Evolutionary conservation across 2,797 vertebrate genomes (phyloP), one percentile per base, ranked within the genome.

Genomic region (Epinephelus awoara): DNA sequence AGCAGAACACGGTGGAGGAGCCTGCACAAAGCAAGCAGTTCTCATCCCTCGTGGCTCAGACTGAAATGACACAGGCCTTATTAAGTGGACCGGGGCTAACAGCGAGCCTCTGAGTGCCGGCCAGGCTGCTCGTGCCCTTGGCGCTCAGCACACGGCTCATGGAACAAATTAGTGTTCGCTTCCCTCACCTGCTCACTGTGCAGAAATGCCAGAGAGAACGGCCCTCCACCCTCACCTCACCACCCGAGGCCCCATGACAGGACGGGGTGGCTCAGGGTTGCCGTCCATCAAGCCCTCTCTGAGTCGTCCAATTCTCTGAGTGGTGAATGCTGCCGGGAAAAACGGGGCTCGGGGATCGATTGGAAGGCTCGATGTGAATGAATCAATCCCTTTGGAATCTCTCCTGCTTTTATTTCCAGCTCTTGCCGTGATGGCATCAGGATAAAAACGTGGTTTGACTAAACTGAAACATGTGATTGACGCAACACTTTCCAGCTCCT

Each of bases 181-280:
- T 72, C 58, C 64, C 68, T 89, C 88, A 88, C 90, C 89, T 87
- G 84, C 85, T 90, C 79, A 40, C 76, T 70, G 77, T 75, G 83
- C 76, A 90, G 81, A 85, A 81, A 88, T 42, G 73, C 77, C 77
- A 71, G 68, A 56, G 75, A 56, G 51, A 42, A 17, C 42, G n/a
- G 62, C 27, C 25, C 2, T 54, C 65, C 46, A 17, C 54, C 29
- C 29, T 58, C 42, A 52, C 56, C 65, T 68, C 40, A 70, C 46
- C 56, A n/a, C 47, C 57, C 49, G 52, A 58, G 54, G 66, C 63
- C 66, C 23, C 18, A 1, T 65, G 77, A 80, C 80, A 51, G 67
- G 18, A 65, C 71, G 54, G 67, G 21, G 17, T 12, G 44, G 55
- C 64, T 70, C 63, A 79, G 57, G 59, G 40, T 50, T 42, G 50